Evolutionary conservation across 2,888 invertebrate genomes (phyloP).

Genomic region (Epicampocera succincta): DNA sequence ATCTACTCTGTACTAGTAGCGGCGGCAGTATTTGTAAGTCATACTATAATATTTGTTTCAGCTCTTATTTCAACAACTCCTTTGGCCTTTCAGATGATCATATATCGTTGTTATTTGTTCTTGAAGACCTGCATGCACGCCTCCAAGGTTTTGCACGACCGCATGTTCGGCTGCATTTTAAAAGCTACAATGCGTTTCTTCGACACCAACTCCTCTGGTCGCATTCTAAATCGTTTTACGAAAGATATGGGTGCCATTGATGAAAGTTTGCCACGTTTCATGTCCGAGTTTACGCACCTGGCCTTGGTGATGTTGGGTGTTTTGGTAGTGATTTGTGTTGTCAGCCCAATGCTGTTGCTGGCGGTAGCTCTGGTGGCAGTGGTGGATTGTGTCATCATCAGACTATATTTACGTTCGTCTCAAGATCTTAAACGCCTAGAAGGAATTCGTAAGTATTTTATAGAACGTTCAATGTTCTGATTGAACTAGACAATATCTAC

Average conservation of each 20-base stretch:
- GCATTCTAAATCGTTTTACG: slow-evolving; percentile 89
- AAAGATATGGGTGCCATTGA: slow-evolving; percentile 87
- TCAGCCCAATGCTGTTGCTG: slow-evolving; percentile 86
- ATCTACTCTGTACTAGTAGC: slow-evolving; percentile 79
- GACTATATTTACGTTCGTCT: slow-evolving; percentile 87
- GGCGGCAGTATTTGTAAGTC: slow-evolving; percentile 77
- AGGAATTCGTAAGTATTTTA: slow-evolving; percentile 84
- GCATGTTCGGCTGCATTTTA: slow-evolving; percentile 91
- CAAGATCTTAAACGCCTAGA: slow-evolving; percentile 89
- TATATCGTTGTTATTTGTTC: slow-evolving; percentile 86
- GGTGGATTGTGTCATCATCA: slow-evolving; percentile 85
- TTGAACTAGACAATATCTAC: no score
- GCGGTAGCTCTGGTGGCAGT: slow-evolving; percentile 86
- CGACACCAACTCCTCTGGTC: slow-evolving; percentile 90
- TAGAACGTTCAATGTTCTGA: no score
- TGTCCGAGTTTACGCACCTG: slow-evolving; percentile 83
- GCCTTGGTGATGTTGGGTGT: slow-evolving; percentile 87
- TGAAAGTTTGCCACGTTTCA: slow-evolving; percentile 83
- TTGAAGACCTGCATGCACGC: slow-evolving; percentile 89
- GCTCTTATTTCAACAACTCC: neutral
- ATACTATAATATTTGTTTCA: neutral
- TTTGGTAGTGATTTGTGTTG: slow-evolving; percentile 86
- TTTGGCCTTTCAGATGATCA: slow-evolving; percentile 79
- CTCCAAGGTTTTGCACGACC: slow-evolving; percentile 89
- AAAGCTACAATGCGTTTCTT: slow-evolving; percentile 93